Conservation (phyloP, 2,797 vertebrate species). For the Heteromormyrus szaboi region DNA sequence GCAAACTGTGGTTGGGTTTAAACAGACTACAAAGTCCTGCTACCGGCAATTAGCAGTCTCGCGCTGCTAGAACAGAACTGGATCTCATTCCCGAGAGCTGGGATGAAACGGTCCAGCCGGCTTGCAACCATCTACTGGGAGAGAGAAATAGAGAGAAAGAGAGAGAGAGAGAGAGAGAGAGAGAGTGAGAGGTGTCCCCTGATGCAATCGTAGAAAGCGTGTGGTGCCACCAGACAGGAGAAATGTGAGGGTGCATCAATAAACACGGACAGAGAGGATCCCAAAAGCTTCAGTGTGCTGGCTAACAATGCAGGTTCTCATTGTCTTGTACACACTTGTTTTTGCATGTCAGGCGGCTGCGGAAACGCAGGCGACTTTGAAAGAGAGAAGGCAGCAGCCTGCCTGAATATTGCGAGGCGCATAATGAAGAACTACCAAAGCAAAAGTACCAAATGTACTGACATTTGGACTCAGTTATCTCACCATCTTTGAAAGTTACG, state of each 20-base stretch:
- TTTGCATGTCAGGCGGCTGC: not conserved
- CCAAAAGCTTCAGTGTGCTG: not conserved
- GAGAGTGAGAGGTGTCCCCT: not conserved
- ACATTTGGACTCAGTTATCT: not conserved
- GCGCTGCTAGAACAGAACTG: not conserved
- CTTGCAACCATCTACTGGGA: not conserved
- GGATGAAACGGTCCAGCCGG: not conserved
- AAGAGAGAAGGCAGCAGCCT: not conserved
- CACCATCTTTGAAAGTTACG: not conserved
- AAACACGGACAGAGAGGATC: not conserved
- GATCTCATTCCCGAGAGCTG: not conserved
- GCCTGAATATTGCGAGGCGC: not conserved
- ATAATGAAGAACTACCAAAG: not conserved
- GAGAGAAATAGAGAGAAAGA: not conserved
- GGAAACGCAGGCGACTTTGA: not conserved
- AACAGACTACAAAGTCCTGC: not conserved
- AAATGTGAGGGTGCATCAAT: not conserved
- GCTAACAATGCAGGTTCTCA: not conserved
- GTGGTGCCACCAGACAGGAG: not conserved
- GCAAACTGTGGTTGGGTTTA: not conserved
- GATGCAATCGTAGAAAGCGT: not conserved
- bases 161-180: not conserved
- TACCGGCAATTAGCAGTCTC: not conserved
- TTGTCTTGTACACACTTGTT: not conserved
- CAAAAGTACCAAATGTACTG: not conserved